These are phyloP conservation scores for Nasonia longicornis DNA, from an alignment of 1,140 invertebrate genomes.

Conservation along the genomic window DNA sequence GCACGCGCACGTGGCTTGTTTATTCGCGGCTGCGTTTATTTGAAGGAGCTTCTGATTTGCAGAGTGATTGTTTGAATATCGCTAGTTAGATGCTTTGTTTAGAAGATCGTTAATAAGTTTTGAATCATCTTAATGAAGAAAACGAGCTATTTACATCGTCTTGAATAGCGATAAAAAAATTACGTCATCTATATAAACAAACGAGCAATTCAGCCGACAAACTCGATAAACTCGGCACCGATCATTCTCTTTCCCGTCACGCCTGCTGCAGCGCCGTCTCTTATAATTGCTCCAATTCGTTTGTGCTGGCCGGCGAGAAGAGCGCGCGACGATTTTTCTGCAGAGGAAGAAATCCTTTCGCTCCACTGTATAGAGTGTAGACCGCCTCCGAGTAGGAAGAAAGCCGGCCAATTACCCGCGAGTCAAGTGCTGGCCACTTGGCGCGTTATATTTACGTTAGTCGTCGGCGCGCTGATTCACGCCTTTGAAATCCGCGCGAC, in stretches of 20 bases:
- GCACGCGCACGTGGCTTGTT: not conserved
- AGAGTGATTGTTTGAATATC: no score
- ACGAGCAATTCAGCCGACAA: no score
- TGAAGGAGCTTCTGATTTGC: no score
- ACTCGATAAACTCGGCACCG: not conserved
- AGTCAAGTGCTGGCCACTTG: not conserved
- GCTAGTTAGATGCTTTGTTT: no score
- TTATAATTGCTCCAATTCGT: constrained; percentile 21
- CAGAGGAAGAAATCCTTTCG: not conserved
- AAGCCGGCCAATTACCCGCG: constrained; percentile 11
- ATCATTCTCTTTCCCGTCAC: constrained; percentile 24
- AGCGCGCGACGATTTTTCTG: not conserved
- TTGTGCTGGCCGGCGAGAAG: not conserved
- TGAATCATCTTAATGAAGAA: no score
- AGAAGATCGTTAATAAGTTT: not conserved
- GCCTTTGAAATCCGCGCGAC: not conserved
- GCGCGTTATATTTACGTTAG: constrained; percentile 16
- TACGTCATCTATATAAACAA: no score
- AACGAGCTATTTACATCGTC: no score
- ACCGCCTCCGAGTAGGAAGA: not conserved
- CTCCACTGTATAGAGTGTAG: no score
- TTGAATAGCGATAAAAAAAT: no score
- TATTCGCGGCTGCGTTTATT: no score
- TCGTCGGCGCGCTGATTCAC: not conserved
- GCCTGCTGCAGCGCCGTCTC: not conserved